Base-by-base conservation (phyloP, 2,888 invertebrate species). In the Eugnorisma glareosa region DNA sequence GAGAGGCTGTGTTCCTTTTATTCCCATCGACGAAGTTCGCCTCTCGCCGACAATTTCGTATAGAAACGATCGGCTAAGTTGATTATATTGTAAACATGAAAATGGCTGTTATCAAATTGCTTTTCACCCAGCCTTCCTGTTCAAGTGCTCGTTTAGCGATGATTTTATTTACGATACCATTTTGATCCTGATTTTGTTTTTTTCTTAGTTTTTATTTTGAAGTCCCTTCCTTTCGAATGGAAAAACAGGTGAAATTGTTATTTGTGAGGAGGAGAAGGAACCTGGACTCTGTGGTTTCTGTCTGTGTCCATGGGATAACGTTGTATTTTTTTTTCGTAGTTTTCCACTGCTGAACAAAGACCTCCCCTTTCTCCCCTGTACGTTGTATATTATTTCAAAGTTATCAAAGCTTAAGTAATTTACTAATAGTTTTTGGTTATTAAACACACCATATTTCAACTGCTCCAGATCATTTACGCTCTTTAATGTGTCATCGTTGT, bases 11-110 rank as follows among this genome's bases (percentile, higher is more conserved):
- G 84, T 68, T 82, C 82, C 88, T 90, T 89, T 91, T 91, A 90
- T 89, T 91, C 86, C 89, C 88, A 89, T 88, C 88, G 86, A 90
- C 89, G 86, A 90, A 88, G 86, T 90, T 88, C 74, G 74, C 80
- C 73, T 63, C 51, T 37, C 57, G 69, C 59, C 70, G 48, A 68
- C 48, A 77, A 71, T 82, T 84, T 79, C 71, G 54, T 75, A 73
- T 81, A 59, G 77, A 77, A 74, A 48, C 43, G 69, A 73, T 70
- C 35, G 59, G 21, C 67, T 77, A 76, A 79, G 48, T 82, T 82
- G 63, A 84, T 84, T 76, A 85, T 75, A 54, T 75, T 73, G 66
- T 66, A 66, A 75, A 82, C 71, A 80, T 71, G 71, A 75, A 84
- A 84, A 75, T 77, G n/a, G 67, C 72, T 73, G 45, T 78, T 48